These are phyloP conservation scores for Apantesis nais DNA, from an alignment of 2,888 invertebrate genomes.

Conservation along the genomic window DNA sequence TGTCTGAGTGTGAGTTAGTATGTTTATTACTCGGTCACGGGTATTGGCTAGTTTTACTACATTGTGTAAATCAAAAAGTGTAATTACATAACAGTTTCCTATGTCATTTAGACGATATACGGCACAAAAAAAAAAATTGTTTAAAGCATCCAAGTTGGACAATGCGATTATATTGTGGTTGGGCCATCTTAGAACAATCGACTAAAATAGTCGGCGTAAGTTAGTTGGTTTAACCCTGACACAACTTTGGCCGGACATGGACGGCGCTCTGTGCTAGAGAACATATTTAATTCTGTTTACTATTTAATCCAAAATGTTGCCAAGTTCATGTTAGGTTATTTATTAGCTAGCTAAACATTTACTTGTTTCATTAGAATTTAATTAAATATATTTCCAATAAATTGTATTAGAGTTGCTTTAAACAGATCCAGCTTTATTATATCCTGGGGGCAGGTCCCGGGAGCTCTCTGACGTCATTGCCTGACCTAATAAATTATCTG, in stretches of 20 bases:
- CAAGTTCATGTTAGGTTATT: background rate
- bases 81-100: background rate
- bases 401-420: background rate
- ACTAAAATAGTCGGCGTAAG: too few species aligned
- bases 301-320: background rate
- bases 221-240: background rate
- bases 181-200: background rate
- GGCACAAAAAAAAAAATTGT: background rate
- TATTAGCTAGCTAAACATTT: background rate
- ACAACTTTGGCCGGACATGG: background rate
- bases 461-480: slow-evolving; percentile 16
- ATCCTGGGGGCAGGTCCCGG: slow-evolving; percentile 12
- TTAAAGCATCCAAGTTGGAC: background rate
- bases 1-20: too few species aligned
- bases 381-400: background rate
- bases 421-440: background rate
- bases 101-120: background rate
- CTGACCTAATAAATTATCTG: slow-evolving; percentile 20
- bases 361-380: background rate
- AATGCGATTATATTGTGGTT: background rate
- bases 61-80: background rate
- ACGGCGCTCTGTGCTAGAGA: background rate
- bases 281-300: background rate
- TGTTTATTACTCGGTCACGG: too few species aligned
- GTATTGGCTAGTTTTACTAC: too few species aligned